These are phyloP conservation scores for Tetragonula clypearis DNA, from an alignment of 1,140 invertebrate species.

Conservation along the genomic window DNA sequence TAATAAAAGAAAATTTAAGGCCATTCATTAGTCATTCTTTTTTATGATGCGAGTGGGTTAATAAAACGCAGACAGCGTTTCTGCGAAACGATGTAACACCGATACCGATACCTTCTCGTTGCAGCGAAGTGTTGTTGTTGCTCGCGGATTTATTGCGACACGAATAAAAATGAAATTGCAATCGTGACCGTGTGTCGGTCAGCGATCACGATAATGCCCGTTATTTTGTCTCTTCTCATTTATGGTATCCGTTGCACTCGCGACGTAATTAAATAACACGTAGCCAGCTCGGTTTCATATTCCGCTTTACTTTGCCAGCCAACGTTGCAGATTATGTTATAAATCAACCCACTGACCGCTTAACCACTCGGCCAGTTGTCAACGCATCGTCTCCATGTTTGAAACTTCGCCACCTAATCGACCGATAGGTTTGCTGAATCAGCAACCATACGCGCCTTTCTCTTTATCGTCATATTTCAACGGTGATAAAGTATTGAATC, in stretches of 20 bases:
- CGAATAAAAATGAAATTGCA: constrained; percentile 2
- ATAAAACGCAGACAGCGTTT: too few species aligned
- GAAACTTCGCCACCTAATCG: neutral
- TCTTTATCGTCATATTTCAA: neutral
- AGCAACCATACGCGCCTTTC: neutral
- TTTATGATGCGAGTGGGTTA: neutral
- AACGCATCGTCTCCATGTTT: neutral
- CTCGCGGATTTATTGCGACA: constrained; percentile 34
- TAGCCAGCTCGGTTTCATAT: neutral
- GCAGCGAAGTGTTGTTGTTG: constrained; percentile 8
- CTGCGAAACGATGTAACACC: constrained; percentile 32
- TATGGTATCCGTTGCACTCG: neutral
- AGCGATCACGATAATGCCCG: neutral
- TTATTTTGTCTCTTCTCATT: constrained; percentile 3
- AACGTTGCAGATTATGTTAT: neutral
- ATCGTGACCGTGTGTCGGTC: neutral
- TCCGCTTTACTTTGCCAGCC: neutral
- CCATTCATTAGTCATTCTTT: neutral
- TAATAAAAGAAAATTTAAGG: too few species aligned
- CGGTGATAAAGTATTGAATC: too few species aligned
- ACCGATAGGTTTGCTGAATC: neutral
- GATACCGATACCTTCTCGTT: constrained; percentile 36
- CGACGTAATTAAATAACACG: neutral
- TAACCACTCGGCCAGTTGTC: neutral
- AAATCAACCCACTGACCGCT: neutral